Evolutionary conservation across 2,797 vertebrate species (phyloP), one percentile per base, ranked within the genome.

Genomic region (Eptatretus atami): DNA sequence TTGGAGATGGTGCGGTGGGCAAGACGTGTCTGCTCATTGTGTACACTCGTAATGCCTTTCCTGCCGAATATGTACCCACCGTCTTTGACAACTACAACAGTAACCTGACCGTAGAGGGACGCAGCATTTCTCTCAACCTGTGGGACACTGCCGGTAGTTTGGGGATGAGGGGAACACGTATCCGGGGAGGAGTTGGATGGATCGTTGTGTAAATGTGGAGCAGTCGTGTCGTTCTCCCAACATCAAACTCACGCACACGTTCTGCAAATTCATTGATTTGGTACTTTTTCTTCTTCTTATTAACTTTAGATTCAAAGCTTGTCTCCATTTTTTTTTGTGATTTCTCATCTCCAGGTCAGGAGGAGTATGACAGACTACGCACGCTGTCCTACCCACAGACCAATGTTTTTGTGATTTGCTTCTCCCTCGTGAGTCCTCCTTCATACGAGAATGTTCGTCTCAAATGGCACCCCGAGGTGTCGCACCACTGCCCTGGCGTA

Each of bases 351-450:
- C 6, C 79, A 3, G 79, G 82, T 64, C 79, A 80, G 69, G 79
- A 82, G 71, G 79, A 81, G 9, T 83, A 84, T 2, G 79, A 81
- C 69, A 76, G 75, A 44, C 73, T 86, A 14, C 75, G 81, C 63
- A 78, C 78, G 11, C 76, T 86, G 13, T 77, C 74, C 69, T 86
- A 86, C 67, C 77, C 74, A 12, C 77, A 81, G 70, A 81, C 77
- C 70, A 78, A 79, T 44, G 77, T 85, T 73, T 80, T 86, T 69
- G 75, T 86, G 71, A 77, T 84, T 73, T 85, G 79, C 72, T 84
- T 84, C 77, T 83, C 80, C 67, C 76, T 82, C 15, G 74, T 78
- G 66, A 80, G 76, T 68, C 81, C 79, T 0, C 71, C 79, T 2
- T 85, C 83, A 68, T 84, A 76, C 1, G 77, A 80, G 70, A 81